phyloP scores from a whole-genome alignment of 2,888 invertebrate species.

The Therioaphis trifolii region DNA sequence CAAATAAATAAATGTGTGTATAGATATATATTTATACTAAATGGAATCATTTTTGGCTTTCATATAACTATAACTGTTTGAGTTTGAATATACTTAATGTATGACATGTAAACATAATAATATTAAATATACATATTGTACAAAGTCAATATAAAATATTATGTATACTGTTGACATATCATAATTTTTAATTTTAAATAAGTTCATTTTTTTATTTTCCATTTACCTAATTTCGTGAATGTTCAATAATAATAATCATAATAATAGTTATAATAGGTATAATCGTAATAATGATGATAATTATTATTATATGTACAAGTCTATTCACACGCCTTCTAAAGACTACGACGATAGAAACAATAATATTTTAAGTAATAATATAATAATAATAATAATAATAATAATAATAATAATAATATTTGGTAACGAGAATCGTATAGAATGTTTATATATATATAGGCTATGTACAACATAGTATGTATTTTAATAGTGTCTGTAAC shows the following conservation, averaged over 20 bases:
- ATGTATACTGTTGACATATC: neutral
- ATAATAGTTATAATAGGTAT: slow-evolving; percentile 30
- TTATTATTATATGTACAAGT: slow-evolving; percentile 28
- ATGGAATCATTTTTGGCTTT: slow-evolving; percentile 12
- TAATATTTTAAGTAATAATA: slow-evolving; percentile 18
- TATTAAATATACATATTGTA: neutral
- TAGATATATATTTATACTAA: slow-evolving; percentile 8
- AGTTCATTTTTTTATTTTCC: slow-evolving; percentile 6
- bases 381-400: slow-evolving; percentile 30
- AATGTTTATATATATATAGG: neutral
- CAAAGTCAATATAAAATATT: neutral
- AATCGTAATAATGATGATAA: neutral
- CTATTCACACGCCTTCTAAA: slow-evolving; percentile 25
- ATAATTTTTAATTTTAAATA: neutral
- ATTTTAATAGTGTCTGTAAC: slow-evolving; percentile 4
- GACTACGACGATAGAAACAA: slow-evolving; percentile 42
- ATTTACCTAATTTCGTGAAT: slow-evolving; percentile 16
- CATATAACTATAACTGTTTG: neutral
- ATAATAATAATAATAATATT: slow-evolving; percentile 48
- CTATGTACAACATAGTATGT: slow-evolving; percentile 14
- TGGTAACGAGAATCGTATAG: slow-evolving; percentile 51
- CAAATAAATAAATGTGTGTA: neutral
- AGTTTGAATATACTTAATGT: neutral
- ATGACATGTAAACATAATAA: neutral
- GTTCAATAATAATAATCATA: slow-evolving; percentile 30